Percentiles rank a stretch among this genome's conserved stretches.
phyloP scores from a whole-genome alignment of 2,113 vertebrate species.

The Melanerpes formicivorus region DNA sequence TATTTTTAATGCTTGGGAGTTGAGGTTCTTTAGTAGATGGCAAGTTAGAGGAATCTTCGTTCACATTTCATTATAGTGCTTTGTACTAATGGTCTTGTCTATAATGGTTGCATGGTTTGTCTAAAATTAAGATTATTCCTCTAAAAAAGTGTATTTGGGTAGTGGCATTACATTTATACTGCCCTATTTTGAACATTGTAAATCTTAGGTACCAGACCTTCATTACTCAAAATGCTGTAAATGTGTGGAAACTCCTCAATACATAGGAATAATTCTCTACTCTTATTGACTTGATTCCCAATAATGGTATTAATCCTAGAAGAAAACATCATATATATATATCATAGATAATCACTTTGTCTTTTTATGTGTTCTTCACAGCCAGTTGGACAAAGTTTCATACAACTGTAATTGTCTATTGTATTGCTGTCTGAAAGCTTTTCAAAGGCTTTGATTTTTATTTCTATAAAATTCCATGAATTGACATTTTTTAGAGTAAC shows the following conservation, averaged over 20 bases:
- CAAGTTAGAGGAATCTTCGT: neutral
- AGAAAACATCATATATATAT: neutral
- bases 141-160: neutral
- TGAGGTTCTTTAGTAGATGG: neutral
- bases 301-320: neutral
- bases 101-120: neutral
- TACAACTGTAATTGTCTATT: fast-evolving
- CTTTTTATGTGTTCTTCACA: neutral
- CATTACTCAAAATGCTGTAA: neutral
- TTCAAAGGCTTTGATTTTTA: neutral
- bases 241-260: neutral
- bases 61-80: neutral
- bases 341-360: neutral
- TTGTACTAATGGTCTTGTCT: neutral
- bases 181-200: neutral
- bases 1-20: neutral
- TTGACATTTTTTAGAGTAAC: neutral
- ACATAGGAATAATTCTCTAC: neutral
- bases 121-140: neutral
- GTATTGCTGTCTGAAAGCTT: neutral
- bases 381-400: neutral
- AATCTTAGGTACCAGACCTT: neutral
- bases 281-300: neutral
- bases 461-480: neutral
- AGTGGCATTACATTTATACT: neutral